Base-by-base conservation (phyloP, 37 sponge, comb jelly and placozoan genomes). In the Eunapius fragilis region DNA sequence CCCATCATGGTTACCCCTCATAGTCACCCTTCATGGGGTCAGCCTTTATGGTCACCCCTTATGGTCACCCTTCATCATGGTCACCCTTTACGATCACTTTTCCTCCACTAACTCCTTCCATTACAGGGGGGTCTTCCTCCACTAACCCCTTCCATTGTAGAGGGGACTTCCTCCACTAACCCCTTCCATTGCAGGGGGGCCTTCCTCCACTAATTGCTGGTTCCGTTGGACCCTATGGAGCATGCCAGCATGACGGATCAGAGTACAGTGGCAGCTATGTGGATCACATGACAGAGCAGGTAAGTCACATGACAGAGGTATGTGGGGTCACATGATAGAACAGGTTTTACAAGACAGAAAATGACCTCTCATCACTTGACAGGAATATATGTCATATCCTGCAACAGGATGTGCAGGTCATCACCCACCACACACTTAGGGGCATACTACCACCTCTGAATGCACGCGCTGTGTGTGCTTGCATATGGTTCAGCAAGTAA, bases 201-300 rank as follows among this genome's bases (percentile, higher is more conserved):
- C 71, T 26, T 24, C 74, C 31, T 27, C 90, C 91, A 25, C 81
- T 95, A 35, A 84, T 97, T 25, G 98, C 95, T 77, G 98, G 96
- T 25, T 97, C 98, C 4, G 93, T 97, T 22, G 98, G 98, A 23
- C 95, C 98, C 14, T 97, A 91, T 84, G 98, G 94, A 30, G 95
- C 94, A 2, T 96, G 84, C 38, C 90, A 75, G 24, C 91, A 85
- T 67, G 92, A 97, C 86, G 81, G 87, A n/a, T 95, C 98, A 27
- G 95, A 95, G 68, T 97, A 91, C 82, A 45, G 38, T 31, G 98
- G 98, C 0, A 37, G 38, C 67, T 97, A 97, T 86, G 87, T 95
- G 72, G 93, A 97, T 79, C 71, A 75, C 72, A 81, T 95, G 83
- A 78, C 91, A 37, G 31, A 23, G 25, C 80, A 93, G 84, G 90